Percentiles rank a stretch among this genome's conserved stretches.
phyloP scores from a whole-genome alignment of 1,140 invertebrate genomes.

The Listronotus bonariensis region DNA sequence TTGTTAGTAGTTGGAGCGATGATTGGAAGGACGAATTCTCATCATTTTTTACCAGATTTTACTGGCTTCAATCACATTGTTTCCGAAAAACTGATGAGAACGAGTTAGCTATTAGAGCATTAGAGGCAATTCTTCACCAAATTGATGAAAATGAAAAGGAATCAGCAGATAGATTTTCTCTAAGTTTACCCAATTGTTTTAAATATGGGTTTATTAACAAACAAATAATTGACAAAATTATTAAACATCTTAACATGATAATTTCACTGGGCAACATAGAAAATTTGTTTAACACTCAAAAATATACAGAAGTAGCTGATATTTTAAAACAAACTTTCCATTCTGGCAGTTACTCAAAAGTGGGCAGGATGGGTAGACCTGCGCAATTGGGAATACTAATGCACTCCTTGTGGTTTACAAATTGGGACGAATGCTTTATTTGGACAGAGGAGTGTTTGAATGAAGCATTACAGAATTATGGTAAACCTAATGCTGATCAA shows the following conservation, averaged over 20 bases:
- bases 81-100: slow-evolving; percentile 59
- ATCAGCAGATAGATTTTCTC: slow-evolving; percentile 43
- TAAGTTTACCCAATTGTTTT: slow-evolving; percentile 60
- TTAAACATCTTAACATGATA: slow-evolving; percentile 60
- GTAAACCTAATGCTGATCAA: slow-evolving; percentile 53
- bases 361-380: slow-evolving; percentile 57
- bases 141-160: slow-evolving; percentile 52
- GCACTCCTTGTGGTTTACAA: slow-evolving; percentile 70
- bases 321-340: slow-evolving; percentile 65
- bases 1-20: slow-evolving; percentile 55
- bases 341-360: slow-evolving; percentile 52
- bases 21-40: slow-evolving; percentile 55
- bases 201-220: slow-evolving; percentile 58
- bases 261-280: slow-evolving; percentile 62
- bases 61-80: slow-evolving; percentile 62
- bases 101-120: slow-evolving; percentile 57
- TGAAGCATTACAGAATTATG: slow-evolving; percentile 59
- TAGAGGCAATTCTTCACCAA: slow-evolving; percentile 57
- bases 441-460: slow-evolving; percentile 76
- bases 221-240: slow-evolving; percentile 56
- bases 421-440: slow-evolving; percentile 68
- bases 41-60: slow-evolving; percentile 56
- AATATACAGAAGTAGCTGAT: slow-evolving; percentile 66
- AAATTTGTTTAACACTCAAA: slow-evolving; percentile 64
- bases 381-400: slow-evolving; percentile 67